Percentiles rank a stretch among this genome's conserved stretches.
Conservation (phyloP, 2,113 vertebrate genomes). For the Podarcis raffonei region DNA sequence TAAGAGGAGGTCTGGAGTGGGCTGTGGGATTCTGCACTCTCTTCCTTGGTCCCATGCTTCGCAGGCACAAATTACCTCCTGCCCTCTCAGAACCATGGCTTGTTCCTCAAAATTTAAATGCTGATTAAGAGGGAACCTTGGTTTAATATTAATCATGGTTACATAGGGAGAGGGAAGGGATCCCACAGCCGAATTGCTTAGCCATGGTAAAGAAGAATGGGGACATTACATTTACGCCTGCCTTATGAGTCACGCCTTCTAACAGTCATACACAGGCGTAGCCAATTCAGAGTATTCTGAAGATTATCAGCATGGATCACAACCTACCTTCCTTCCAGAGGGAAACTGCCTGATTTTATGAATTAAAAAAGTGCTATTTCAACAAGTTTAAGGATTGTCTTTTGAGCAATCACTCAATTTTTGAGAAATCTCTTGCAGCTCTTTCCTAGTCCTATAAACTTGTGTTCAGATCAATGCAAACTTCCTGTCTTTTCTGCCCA, state of each 20-base stretch:
- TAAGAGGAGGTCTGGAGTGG: background rate
- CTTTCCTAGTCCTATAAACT: background rate
- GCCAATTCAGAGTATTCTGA: background rate
- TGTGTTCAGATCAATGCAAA: background rate
- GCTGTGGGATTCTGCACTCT: background rate
- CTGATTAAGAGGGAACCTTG: background rate
- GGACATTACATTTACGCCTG: background rate
- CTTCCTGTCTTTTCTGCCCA: background rate
- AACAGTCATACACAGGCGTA: background rate
- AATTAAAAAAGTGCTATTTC: background rate
- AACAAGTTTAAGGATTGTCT: background rate
- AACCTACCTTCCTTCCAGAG: background rate
- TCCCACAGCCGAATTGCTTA: background rate
- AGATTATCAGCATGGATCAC: background rate
- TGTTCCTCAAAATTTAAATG: background rate
- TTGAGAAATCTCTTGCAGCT: background rate
- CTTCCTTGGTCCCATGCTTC: background rate
- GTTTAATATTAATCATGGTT: background rate
- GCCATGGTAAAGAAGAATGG: background rate
- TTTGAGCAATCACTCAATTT: background rate
- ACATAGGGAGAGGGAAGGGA: background rate
- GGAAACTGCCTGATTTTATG: background rate
- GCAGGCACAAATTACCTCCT: background rate
- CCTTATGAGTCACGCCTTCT: background rate
- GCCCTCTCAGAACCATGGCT: background rate